These are phyloP conservation scores for Pachyseris speciosa DNA, from an alignment of 64 coral and sea anemone species.

Conservation along the genomic window DNA sequence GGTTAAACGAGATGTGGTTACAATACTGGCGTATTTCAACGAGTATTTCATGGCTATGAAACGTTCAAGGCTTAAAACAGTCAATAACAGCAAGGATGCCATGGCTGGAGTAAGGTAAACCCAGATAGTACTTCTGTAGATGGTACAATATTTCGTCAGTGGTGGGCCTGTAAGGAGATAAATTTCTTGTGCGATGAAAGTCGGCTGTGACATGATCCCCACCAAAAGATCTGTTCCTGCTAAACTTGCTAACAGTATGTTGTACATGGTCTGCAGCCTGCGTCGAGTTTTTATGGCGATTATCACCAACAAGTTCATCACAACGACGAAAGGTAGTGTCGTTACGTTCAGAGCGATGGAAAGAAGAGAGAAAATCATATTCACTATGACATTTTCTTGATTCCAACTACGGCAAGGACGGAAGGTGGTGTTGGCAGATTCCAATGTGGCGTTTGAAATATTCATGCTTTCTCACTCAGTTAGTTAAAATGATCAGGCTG, in stretches of 20 bases:
- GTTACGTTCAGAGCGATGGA: background rate
- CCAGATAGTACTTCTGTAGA: background rate
- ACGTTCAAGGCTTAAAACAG: background rate
- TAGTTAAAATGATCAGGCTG: too few relatives aligned
- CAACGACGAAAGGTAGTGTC: background rate
- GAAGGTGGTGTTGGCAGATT: too few relatives aligned
- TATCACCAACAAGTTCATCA: background rate
- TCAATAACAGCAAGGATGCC: background rate
- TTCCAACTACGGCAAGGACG: background rate
- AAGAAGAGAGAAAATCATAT: background rate
- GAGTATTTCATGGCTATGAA: slow-evolving; percentile 1
- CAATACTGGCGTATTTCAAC: background rate
- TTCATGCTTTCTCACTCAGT: too few relatives aligned
- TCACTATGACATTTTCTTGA: background rate
- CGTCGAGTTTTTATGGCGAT: background rate
- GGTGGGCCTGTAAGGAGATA: background rate
- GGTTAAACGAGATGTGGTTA: background rate
- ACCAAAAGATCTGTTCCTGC: background rate
- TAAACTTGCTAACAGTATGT: background rate
- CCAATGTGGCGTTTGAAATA: too few relatives aligned
- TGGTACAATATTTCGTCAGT: background rate
- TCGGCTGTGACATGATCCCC: background rate
- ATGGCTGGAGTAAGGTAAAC: background rate
- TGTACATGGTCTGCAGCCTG: background rate
- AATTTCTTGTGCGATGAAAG: background rate